phyloP scores from a whole-genome alignment of 2,797 vertebrate species.

The Propithecus perrieri region DNA sequence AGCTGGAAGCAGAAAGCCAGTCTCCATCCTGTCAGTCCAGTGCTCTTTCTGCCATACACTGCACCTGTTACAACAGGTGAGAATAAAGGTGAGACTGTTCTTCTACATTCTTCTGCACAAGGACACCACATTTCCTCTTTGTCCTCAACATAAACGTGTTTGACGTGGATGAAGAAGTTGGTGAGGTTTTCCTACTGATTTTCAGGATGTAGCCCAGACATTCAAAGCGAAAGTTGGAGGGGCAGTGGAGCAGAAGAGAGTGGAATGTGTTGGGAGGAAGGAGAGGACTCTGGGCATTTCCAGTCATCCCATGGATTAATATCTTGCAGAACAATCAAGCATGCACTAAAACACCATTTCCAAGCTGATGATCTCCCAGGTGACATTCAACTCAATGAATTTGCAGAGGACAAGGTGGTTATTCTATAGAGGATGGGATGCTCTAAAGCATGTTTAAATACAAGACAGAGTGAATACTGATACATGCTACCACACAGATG shows the following conservation, averaged over 20 bases:
- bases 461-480: neutral
- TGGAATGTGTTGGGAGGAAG: neutral
- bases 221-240: neutral
- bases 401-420: neutral
- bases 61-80: neutral
- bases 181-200: neutral
- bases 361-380: neutral
- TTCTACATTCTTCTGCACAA: neutral
- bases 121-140: neutral
- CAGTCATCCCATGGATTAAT: neutral
- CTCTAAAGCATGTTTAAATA: neutral
- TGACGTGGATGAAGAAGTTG: neutral
- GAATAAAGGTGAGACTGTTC: neutral
- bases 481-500: neutral
- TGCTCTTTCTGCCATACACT: neutral
- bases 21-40: neutral
- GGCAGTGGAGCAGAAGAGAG: neutral
- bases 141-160: neutral
- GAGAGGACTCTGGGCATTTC: neutral
- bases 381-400: neutral
- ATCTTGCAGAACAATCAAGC: neutral
- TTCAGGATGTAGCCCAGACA: neutral
- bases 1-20: neutral
- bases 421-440: fast-evolving
- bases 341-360: neutral